Evolutionary conservation across 2,113 vertebrate species (phyloP).

Genomic region (Paradisaea rubra): DNA sequence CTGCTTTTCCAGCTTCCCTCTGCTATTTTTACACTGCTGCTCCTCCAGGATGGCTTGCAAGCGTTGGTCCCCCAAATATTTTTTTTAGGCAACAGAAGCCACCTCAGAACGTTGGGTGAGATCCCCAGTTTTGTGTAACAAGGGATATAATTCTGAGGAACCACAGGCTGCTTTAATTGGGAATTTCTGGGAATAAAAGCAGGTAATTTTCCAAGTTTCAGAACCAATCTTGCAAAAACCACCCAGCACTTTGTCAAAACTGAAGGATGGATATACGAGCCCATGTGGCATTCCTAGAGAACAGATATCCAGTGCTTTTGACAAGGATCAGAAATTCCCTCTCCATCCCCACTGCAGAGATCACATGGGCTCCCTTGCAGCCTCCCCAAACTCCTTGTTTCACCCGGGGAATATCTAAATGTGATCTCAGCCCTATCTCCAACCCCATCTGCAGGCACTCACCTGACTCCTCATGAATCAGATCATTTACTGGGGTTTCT

Average conservation of each 20-base stretch:
- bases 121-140: no score
- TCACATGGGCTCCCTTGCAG: fast-evolving
- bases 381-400: not conserved
- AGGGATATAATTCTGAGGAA: not conserved
- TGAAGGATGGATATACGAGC: fast-evolving
- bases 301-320: not conserved
- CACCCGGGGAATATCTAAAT: not conserved
- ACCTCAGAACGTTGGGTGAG: not conserved
- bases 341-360: not conserved
- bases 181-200: not conserved
- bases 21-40: not conserved
- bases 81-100: not conserved
- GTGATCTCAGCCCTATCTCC: not conserved
- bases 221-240: not conserved
- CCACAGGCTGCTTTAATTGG: not conserved
- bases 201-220: not conserved
- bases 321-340: not conserved
- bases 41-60: not conserved
- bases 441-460: not conserved
- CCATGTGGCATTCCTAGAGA: not conserved
- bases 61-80: not conserved
- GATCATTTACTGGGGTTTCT: not conserved
- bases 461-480: not conserved
- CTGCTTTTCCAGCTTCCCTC: not conserved
- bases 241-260: fast-evolving